phyloP scores from a whole-genome alignment of 1,140 invertebrate genomes.

The Bursaphelenchus mucronatus region DNA sequence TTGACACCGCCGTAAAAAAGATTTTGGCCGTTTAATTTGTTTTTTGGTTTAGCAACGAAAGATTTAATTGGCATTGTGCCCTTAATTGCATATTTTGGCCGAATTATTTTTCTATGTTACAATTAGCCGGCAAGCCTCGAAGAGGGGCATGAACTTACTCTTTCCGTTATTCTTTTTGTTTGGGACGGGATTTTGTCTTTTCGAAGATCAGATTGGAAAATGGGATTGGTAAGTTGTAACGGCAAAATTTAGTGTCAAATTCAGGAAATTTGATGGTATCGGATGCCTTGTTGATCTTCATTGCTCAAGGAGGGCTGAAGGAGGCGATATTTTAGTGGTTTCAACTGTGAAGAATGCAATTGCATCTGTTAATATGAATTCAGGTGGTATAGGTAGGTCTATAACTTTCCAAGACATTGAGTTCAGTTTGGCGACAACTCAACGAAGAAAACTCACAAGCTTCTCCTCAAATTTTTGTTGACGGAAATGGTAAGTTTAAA shows the following conservation, averaged over 20 bases:
- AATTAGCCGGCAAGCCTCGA: too few species aligned
- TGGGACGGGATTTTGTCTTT: conserved; percentile 18
- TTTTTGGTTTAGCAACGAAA: too few species aligned
- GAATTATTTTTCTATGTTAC: too few species aligned
- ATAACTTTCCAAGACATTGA: conserved; percentile 13
- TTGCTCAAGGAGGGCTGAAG: conserved; percentile 18
- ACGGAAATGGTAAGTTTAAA: conserved; percentile 18
- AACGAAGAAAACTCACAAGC: conserved; percentile 24
- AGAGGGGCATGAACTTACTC: not conserved
- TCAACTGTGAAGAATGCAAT: conserved; percentile 36
- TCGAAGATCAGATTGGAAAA: conserved; percentile 50
- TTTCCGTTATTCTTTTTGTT: not conserved
- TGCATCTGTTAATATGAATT: conserved; percentile 33
- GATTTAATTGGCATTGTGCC: too few species aligned
- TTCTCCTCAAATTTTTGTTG: conserved; percentile 7
- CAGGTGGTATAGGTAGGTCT: conserved; percentile 39
- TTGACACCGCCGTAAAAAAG: too few species aligned
- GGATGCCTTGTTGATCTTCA: conserved; percentile 37
- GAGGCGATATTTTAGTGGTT: conserved; percentile 33
- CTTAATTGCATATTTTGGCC: too few species aligned
- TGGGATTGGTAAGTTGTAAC: conserved; percentile 45
- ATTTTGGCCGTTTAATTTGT: too few species aligned
- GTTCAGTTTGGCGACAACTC: conserved; percentile 48
- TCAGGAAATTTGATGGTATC: conserved; percentile 32
- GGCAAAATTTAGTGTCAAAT: conserved; percentile 25